Conservation (phyloP, 92 coral and sea anemone genomes). For the Chrysogorgia sp. region DNA sequence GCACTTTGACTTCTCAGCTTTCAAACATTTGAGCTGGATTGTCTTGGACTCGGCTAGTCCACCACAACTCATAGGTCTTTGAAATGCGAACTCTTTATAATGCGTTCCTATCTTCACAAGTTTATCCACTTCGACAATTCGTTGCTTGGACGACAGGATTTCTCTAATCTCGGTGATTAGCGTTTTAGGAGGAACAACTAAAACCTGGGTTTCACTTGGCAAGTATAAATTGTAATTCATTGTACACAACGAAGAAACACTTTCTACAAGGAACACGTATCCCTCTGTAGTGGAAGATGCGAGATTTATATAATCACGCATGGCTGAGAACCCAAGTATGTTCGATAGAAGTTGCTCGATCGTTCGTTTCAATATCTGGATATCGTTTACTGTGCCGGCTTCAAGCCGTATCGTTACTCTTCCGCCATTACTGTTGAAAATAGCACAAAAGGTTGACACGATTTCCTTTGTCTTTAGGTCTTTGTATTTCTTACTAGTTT, state of each 20-base stretch:
- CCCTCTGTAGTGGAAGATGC: background rate
- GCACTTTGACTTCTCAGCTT: constrained; percentile 1
- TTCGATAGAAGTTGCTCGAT: background rate
- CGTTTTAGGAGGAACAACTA: background rate
- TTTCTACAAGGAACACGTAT: background rate
- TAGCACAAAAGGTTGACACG: background rate
- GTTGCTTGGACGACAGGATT: background rate
- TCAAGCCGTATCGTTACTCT: background rate
- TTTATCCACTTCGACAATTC: background rate
- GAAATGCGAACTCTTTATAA: background rate
- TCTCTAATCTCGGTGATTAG: background rate
- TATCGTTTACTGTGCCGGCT: background rate
- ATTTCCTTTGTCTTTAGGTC: background rate
- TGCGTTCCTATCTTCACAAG: background rate
- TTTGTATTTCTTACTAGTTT: too few species aligned
- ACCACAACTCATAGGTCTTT: background rate
- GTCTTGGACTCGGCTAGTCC: background rate
- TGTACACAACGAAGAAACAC: background rate
- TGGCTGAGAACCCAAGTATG: background rate
- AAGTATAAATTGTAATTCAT: constrained; percentile 3
- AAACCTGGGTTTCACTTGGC: background rate
- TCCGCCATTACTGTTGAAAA: background rate
- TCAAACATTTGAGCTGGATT: constrained; percentile 16
- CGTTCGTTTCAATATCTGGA: background rate
- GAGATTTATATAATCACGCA: background rate